These are phyloP conservation scores for Melanotaenia nigrans DNA, from an alignment of 2,797 vertebrate species.

Conservation along the genomic window DNA sequence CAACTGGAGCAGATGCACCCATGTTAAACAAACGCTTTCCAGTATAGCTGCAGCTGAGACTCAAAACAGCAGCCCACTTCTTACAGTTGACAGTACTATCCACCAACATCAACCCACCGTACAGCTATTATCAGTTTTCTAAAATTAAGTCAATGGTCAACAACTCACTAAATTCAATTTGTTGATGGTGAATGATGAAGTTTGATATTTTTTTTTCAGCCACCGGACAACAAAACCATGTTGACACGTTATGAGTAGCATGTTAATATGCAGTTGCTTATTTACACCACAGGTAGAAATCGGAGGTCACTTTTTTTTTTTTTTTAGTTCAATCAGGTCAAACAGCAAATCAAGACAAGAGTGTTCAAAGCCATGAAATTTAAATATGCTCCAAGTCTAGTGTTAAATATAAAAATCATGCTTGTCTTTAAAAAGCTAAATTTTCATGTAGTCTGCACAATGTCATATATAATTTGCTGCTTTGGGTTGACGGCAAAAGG, in stretches of 20 bases:
- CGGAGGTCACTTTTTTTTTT: background rate
- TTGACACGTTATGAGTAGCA: background rate
- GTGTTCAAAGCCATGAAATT: background rate
- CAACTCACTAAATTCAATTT: background rate
- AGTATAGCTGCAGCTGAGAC: background rate
- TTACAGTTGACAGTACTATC: background rate
- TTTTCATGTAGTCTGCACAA: background rate
- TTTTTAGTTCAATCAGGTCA: background rate
- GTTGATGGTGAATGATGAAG: background rate
- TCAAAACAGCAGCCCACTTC: background rate
- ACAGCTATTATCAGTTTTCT: background rate
- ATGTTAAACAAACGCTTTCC: background rate
- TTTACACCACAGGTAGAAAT: background rate
- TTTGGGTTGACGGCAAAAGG: slow-evolving; percentile 22
- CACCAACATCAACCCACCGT: background rate
- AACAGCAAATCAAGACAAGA: background rate
- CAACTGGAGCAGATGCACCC: background rate
- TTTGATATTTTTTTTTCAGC: background rate
- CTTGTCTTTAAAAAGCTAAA: background rate
- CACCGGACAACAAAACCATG: background rate
- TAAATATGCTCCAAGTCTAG: background rate
- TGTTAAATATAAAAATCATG: background rate
- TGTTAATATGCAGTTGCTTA: background rate
- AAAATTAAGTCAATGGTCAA: background rate
- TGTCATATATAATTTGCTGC: slow-evolving; percentile 11